These are phyloP conservation scores for Orbicella faveolata DNA, from an alignment of 64 coral and sea anemone genomes.

Conservation along the genomic window DNA sequence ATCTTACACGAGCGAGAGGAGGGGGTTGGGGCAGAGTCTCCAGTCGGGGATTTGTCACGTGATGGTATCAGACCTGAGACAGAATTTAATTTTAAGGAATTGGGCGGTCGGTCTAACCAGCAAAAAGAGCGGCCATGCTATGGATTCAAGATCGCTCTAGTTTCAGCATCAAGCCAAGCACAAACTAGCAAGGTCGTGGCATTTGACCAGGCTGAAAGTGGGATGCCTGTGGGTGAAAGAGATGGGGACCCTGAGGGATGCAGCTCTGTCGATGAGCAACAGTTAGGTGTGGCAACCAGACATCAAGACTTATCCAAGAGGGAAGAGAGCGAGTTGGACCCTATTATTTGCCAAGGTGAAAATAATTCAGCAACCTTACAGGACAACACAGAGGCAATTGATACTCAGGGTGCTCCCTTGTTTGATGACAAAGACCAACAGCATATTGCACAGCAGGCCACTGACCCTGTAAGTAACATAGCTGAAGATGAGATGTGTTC, in stretches of 20 bases:
- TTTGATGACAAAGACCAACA: not conserved
- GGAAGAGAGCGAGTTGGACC: not conserved
- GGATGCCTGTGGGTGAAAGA: constrained; percentile 3
- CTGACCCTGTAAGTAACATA: too few relatives aligned
- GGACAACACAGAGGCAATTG: not conserved
- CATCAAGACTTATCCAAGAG: not conserved
- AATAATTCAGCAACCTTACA: not conserved
- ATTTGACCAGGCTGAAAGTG: not conserved
- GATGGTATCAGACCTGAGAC: not conserved
- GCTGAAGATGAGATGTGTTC: not conserved
- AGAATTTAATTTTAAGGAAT: not conserved
- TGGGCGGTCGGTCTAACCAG: not conserved
- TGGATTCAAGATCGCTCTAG: constrained; percentile 24
- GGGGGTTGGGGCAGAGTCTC: constrained; percentile 83
- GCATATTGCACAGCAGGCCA: too few relatives aligned
- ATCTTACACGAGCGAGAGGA: constrained; percentile 65
- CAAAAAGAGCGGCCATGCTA: not conserved
- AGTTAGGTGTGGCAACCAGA: not conserved
- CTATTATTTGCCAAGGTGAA: not conserved
- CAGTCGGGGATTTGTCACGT: constrained; percentile 27
- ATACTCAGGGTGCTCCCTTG: not conserved
- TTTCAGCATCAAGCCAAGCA: not conserved
- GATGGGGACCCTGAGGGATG: constrained; percentile 27
- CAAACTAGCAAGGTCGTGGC: not conserved
- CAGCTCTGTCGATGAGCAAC: constrained; percentile 12